Conservation (phyloP, 2,113 vertebrate genomes). For the Aviceda subcristata region DNA sequence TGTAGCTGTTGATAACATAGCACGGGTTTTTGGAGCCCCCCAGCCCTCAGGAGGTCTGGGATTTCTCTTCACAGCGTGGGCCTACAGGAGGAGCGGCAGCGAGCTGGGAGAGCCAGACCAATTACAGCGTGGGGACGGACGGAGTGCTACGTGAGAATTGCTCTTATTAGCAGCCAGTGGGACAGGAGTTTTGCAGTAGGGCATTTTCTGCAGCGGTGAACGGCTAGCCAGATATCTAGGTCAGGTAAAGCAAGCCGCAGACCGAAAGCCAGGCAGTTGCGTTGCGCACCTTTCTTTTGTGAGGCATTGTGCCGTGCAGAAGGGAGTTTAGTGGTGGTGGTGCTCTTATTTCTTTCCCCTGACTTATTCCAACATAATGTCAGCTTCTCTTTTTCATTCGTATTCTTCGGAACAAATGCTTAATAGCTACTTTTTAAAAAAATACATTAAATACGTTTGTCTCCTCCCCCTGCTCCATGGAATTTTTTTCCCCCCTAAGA, state of each 20-base stretch:
- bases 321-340: background rate
- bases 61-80: slow-evolving; percentile 74
- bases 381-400: background rate
- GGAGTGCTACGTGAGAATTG: background rate
- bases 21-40: slow-evolving; percentile 55
- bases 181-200: slow-evolving; percentile 5
- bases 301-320: background rate
- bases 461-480: background rate
- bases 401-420: background rate
- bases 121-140: slow-evolving; percentile 69
- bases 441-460: background rate
- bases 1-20: slow-evolving; percentile 75
- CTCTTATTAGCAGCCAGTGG: slow-evolving; percentile 43
- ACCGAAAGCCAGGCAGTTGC: background rate
- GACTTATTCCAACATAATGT: background rate
- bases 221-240: slow-evolving; percentile 37
- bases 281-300: background rate
- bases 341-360: background rate
- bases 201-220: background rate
- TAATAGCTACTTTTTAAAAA: background rate
- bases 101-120: slow-evolving; percentile 81
- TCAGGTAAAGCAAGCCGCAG: background rate
- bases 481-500: background rate
- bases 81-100: slow-evolving; percentile 71
- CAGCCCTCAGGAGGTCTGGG: slow-evolving; percentile 76